A percentile compares a stretch with the other conserved stretches of the same genome.
Conservation (phyloP, 2,797 vertebrate species). For the Triplophysa bombifrons region DNA sequence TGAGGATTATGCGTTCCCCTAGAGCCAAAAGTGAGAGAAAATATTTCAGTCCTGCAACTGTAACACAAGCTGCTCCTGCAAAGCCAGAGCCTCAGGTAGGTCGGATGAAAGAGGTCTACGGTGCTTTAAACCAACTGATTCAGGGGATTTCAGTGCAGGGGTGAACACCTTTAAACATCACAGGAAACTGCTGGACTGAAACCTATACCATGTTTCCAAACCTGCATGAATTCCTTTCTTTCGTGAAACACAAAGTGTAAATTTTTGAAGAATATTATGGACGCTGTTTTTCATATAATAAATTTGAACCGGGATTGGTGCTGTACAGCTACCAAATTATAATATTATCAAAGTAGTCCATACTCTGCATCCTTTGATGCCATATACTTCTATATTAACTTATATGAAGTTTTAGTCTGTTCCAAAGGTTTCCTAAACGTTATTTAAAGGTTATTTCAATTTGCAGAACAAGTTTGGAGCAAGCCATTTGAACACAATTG, state of each 20-base stretch:
- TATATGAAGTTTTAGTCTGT: no score
- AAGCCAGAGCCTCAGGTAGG: background rate
- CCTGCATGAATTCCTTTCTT: background rate
- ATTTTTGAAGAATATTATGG: no score
- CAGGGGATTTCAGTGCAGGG: slow-evolving; percentile 8
- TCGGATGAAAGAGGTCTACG: slow-evolving; percentile 12
- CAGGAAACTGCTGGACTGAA: slow-evolving; percentile 3
- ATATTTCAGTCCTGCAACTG: background rate
- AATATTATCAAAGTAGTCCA: no score
- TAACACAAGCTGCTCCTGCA: background rate
- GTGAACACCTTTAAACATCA: slow-evolving; percentile 2
- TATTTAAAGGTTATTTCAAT: background rate
- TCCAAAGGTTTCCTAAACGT: background rate
- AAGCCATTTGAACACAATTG: background rate
- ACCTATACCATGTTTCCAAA: background rate
- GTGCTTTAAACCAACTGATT: slow-evolving; percentile 12
- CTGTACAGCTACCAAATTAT: no score
- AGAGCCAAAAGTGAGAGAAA: background rate
- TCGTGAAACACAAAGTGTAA: no score
- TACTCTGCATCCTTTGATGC: background rate
- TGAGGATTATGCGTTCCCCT: background rate
- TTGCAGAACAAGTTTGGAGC: slow-evolving; percentile 1
- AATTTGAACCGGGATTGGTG: no score
- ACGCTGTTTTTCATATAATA: no score
- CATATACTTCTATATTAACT: background rate